Percentiles rank a stretch among this genome's conserved stretches.
phyloP scores from a whole-genome alignment of 2,113 vertebrate species.

The Cyanistes caeruleus region DNA sequence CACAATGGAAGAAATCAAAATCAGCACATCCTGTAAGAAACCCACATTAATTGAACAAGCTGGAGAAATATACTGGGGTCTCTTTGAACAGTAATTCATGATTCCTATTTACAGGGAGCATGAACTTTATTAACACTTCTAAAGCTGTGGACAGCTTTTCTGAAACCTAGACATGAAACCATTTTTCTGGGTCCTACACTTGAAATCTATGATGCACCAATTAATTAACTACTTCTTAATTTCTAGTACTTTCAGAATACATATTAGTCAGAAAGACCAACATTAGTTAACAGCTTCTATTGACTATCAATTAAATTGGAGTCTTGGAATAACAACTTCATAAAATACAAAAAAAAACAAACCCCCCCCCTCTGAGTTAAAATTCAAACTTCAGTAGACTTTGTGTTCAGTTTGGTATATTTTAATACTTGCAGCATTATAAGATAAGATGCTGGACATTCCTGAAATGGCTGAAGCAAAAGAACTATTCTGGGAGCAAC shows the following conservation, averaged over 20 bases:
- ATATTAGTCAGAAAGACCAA: background rate
- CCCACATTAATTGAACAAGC: background rate
- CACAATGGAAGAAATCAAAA: background rate
- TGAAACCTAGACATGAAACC: background rate
- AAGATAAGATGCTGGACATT: background rate
- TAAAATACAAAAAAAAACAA: background rate
- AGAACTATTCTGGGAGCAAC: background rate
- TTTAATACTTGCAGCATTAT: background rate
- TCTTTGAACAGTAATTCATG: background rate
- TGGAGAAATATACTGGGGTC: background rate
- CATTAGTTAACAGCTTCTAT: background rate
- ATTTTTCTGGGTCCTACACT: background rate
- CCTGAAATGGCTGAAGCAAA: background rate
- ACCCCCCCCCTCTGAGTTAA: accelerated
- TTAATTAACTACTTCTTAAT: background rate
- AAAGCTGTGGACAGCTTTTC: background rate
- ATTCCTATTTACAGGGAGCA: background rate
- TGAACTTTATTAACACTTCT: background rate
- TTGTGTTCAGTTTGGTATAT: too few species aligned
- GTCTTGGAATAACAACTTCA: background rate
- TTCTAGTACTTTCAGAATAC: background rate
- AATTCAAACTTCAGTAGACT: background rate
- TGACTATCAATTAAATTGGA: background rate
- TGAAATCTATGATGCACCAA: background rate
- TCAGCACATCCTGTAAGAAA: background rate